A percentile compares a stretch with the other conserved stretches of the same genome.
Conservation (phyloP, 2,113 vertebrate species). For the Megaleporinus macrocephalus region DNA sequence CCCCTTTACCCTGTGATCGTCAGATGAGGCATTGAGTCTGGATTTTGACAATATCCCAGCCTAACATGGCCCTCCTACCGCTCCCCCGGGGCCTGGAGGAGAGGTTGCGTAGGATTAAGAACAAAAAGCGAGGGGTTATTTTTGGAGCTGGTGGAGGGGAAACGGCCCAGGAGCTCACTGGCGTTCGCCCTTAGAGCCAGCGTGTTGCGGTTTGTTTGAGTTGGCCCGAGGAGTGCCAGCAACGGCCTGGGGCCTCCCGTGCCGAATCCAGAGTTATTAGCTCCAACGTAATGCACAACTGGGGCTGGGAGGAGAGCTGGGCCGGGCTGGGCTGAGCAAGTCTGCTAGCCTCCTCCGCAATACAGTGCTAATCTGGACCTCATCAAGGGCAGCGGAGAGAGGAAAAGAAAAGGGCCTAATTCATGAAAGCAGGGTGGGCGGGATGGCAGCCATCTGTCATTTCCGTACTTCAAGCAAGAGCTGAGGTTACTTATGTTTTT, state of each 20-base stretch:
- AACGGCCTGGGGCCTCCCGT: slow-evolving; percentile 35
- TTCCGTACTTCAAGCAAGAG: background rate
- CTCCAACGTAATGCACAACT: background rate
- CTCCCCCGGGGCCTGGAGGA: slow-evolving; percentile 34
- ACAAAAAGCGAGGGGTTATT: slow-evolving; percentile 70
- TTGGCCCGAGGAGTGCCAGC: slow-evolving; percentile 62
- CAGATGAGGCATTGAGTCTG: slow-evolving; percentile 53
- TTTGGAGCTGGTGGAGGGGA: slow-evolving; percentile 66
- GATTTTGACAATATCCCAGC: slow-evolving; percentile 55
- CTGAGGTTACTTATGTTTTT: background rate
- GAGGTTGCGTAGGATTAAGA: slow-evolving; percentile 67
- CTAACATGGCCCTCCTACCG: slow-evolving; percentile 10
- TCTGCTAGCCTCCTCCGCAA: background rate
- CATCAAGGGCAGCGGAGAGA: background rate
- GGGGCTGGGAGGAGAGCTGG: background rate
- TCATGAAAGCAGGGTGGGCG: slow-evolving; percentile 6
- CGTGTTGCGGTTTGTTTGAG: slow-evolving; percentile 73
- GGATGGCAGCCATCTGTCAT: slow-evolving; percentile 26
- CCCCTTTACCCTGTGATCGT: background rate
- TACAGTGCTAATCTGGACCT: slow-evolving; percentile 29
- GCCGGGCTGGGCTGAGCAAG: background rate
- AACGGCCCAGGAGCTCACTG: slow-evolving; percentile 53
- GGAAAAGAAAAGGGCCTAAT: slow-evolving; percentile 2
- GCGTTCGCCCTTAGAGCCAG: slow-evolving; percentile 57
- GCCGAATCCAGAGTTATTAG: slow-evolving; percentile 11